These are phyloP conservation scores for Leptatherina wallacei DNA, from an alignment of 2,797 vertebrate species.

Conservation along the genomic window DNA sequence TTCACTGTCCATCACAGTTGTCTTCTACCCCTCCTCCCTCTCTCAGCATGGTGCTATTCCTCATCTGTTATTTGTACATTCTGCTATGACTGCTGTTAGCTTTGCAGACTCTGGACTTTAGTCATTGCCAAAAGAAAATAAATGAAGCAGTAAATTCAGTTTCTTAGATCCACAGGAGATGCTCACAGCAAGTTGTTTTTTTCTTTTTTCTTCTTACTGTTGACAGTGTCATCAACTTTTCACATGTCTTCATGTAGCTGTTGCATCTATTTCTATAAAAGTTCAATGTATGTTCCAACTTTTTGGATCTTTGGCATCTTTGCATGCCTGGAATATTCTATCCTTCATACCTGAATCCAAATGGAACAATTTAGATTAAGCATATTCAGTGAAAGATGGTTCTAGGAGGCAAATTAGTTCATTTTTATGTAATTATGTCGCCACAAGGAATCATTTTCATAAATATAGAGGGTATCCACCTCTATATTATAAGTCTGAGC, in stretches of 20 bases:
- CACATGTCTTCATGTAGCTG: not conserved
- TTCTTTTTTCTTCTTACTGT: not conserved
- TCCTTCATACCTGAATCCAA: not conserved
- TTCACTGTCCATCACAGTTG: conserved; percentile 49
- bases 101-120: conserved; percentile 25
- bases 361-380: not conserved
- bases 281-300: not conserved
- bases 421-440: not conserved
- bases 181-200: not conserved
- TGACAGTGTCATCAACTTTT: too few relatives aligned
- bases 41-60: not conserved
- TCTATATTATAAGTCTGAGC: too few relatives aligned
- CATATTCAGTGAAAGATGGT: not conserved
- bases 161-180: not conserved
- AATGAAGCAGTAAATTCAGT: conserved; percentile 4
- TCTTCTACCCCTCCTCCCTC: conserved; percentile 35
- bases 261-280: not conserved
- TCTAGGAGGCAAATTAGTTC: not conserved
- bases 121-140: conserved; percentile 23
- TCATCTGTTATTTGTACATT: conserved; percentile 41
- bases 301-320: not conserved
- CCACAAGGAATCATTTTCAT: not conserved
- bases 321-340: not conserved
- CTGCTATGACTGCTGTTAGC: conserved; percentile 22
- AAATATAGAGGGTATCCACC: not conserved